Evolutionary conservation across 2,888 invertebrate species (phyloP), one percentile per base, ranked within the genome.

Genomic region (Metopia argyrocephala): DNA sequence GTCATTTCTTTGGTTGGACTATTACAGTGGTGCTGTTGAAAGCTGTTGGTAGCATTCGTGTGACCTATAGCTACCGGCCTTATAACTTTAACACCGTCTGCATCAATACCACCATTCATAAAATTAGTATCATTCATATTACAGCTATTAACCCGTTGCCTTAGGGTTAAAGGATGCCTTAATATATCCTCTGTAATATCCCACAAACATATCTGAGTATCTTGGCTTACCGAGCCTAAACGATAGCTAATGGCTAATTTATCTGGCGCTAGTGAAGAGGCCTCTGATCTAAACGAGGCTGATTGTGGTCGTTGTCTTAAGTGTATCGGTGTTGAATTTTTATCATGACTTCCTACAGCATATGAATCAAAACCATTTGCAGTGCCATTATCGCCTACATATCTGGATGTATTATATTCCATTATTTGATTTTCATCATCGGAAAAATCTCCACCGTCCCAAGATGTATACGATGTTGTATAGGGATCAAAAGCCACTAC

Each of bases 181-280:
- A 99, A 91, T 76, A 98, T 94, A 88, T 99, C 99, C 89, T 98
- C 98, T 15, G 98, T 98, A 79, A 99, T 93, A 90, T 99, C 99
- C 99, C 99, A 99, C 83, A 99, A 92, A 91, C 99, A 99, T 84
- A 99, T 91, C 90, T 98, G 97, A 54, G 99, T 99, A 91, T 99
- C 99, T 90, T 99, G 98, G 38, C 98, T 97, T 1, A 98, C 98
- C 83, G 97, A 97, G 31, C 98, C 98, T 82, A 98, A 92, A 83
- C 97, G 92, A 89, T 96, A 97, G 87, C 95, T 95, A 27, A 94
- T 94, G 1, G 93, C 92, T 54, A 91, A 85, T 84, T 89, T 91
- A 70, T 89, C 91, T 46, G 89, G 91, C 87, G 90, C 87, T 80
- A 89, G 81, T 28, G 89, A 88, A 5, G 88, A 88, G n/a, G 87